These are phyloP conservation scores for Drosophila kohkoa DNA, from an alignment of 1,140 invertebrate genomes.

Conservation along the genomic window DNA sequence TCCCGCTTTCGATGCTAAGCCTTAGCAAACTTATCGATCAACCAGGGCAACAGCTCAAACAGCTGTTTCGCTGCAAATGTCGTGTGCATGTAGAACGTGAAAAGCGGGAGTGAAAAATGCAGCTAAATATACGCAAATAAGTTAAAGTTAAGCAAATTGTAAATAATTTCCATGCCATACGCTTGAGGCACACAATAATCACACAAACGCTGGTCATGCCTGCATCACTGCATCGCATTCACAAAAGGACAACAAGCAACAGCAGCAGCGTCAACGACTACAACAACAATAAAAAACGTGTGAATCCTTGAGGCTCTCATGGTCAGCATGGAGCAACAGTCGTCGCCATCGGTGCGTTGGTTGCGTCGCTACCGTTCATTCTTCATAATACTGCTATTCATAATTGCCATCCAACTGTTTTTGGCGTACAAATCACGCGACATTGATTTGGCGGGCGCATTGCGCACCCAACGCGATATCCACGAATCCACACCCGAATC, in stretches of 20 bases:
- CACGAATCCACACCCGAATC: not conserved
- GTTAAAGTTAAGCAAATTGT: constrained; percentile 32
- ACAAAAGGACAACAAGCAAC: constrained; percentile 30
- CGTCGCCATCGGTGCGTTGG: constrained; percentile 76
- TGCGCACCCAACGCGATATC: constrained; percentile 31
- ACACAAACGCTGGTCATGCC: constrained; percentile 55
- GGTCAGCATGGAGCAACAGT: constrained; percentile 46
- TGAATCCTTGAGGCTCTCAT: constrained; percentile 21
- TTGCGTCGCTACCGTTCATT: constrained; percentile 85
- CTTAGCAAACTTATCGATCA: not conserved
- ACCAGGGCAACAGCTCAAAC: not conserved
- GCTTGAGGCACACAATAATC: constrained; percentile 18
- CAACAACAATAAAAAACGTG: constrained; percentile 31
- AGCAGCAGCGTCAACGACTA: not conserved
- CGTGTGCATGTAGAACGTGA: not conserved
- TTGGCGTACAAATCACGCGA: constrained; percentile 85
- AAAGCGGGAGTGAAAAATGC: constrained; percentile 41
- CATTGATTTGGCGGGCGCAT: constrained; percentile 48
- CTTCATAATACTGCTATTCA: constrained; percentile 84
- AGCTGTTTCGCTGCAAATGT: constrained; percentile 1
- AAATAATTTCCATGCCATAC: constrained; percentile 42
- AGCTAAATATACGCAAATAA: constrained; percentile 31
- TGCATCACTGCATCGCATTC: constrained; percentile 30
- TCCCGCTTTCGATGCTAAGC: not conserved
- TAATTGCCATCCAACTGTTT: constrained; percentile 85